Percentiles rank a stretch among this genome's conserved stretches.
Evolutionary conservation across 2,797 vertebrate genomes (phyloP).

Genomic region (Lates japonicus): DNA sequence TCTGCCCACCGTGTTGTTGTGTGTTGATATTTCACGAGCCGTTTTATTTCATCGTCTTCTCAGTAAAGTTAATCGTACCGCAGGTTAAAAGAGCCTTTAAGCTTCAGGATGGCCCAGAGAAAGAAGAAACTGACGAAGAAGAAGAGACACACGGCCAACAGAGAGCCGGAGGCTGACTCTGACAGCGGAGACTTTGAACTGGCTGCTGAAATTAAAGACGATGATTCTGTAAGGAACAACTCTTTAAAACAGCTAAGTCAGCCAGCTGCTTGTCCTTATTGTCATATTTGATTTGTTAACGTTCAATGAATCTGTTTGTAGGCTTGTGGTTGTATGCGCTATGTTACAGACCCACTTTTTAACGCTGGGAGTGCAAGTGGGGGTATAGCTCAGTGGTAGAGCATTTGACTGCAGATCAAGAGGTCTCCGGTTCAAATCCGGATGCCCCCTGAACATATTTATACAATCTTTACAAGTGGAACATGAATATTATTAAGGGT

Average conservation of each 20-base stretch:
- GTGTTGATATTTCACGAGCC: conserved; percentile 3
- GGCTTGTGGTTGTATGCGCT: neutral
- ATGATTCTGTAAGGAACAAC: conserved; percentile 76
- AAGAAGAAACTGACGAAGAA: conserved; percentile 87
- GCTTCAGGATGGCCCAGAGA: conserved; percentile 83
- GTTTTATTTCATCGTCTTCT: neutral
- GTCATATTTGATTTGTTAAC: neutral
- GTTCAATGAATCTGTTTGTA: too few species aligned
- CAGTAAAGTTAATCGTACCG: neutral
- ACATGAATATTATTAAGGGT: neutral
- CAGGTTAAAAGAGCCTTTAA: neutral
- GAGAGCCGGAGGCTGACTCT: conserved; percentile 80
- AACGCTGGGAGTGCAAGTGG: conserved; percentile 9
- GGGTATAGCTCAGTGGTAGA: conserved; percentile 86
- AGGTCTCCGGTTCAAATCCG: conserved; percentile 86
- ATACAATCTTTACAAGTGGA: neutral
- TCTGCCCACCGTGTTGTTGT: conserved; percentile 47
- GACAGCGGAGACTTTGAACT: conserved; percentile 86
- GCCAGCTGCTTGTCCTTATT: too few species aligned
- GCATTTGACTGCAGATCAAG: conserved; percentile 87
- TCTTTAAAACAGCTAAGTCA: accelerated
- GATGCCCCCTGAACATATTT: conserved; percentile 69
- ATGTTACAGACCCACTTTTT: neutral
- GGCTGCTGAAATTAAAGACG: conserved; percentile 80
- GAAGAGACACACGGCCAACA: conserved; percentile 69